Evolutionary conservation across 1,140 invertebrate species (phyloP).

Genomic region (Brachystomella parvula): DNA sequence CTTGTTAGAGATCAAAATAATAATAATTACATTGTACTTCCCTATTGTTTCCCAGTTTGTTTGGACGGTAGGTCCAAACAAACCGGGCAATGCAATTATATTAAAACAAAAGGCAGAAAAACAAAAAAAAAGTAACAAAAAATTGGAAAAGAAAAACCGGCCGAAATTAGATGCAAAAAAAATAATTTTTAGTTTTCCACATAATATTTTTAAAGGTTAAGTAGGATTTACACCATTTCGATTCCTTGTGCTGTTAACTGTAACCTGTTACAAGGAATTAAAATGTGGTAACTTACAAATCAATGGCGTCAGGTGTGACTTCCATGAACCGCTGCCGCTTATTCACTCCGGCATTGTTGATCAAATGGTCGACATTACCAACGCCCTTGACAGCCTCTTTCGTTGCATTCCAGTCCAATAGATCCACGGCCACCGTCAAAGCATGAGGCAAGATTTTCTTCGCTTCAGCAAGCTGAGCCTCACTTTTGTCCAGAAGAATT

Average conservation of each 20-base stretch:
- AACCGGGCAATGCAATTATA: too few relatives aligned
- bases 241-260: too few relatives aligned
- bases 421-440: neutral
- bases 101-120: too few relatives aligned
- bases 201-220: too few relatives aligned
- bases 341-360: conserved; percentile 20
- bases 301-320: neutral
- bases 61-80: too few relatives aligned
- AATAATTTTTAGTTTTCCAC: neutral
- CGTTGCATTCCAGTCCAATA: conserved; percentile 24
- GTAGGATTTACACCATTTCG: too few relatives aligned
- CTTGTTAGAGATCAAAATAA: too few relatives aligned
- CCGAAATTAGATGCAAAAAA: neutral
- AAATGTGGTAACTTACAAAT: too few relatives aligned
- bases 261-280: too few relatives aligned
- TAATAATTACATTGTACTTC: too few relatives aligned
- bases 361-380: conserved; percentile 7
- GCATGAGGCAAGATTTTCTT: neutral
- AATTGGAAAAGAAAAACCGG: too few relatives aligned
- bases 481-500: conserved; percentile 23
- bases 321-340: neutral
- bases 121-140: neutral
- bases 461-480: neutral
- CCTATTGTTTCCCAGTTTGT: too few relatives aligned
- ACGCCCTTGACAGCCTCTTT: neutral